Evolutionary conservation across 2,888 invertebrate species (phyloP).

Genomic region (Eristalis arbustorum): DNA sequence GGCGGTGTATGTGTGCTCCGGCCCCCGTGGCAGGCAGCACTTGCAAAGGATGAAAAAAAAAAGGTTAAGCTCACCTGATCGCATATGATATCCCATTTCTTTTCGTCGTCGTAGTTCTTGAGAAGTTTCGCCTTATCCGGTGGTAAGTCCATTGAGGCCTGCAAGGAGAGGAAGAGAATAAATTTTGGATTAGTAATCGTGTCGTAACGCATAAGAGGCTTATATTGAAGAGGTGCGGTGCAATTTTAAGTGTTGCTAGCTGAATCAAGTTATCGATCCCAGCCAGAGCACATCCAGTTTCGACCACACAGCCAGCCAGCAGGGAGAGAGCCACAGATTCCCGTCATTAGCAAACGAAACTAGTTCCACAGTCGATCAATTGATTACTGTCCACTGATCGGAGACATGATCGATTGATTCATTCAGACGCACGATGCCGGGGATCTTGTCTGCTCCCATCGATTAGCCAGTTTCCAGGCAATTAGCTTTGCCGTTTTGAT

Average conservation of each 20-base stretch:
- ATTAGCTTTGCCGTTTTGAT: background rate
- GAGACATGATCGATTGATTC: background rate
- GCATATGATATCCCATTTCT: slow-evolving; percentile 99
- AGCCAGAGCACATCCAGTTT: background rate
- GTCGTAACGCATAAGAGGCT: background rate
- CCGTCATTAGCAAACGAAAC: background rate
- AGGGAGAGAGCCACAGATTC: too few species aligned
- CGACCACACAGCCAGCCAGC: background rate
- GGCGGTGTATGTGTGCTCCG: background rate
- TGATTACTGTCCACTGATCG: background rate
- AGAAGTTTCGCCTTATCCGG: slow-evolving; percentile 98
- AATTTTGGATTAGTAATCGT: background rate
- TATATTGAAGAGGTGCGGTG: background rate
- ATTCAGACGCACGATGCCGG: background rate
- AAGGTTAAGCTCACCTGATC: slow-evolving; percentile 89
- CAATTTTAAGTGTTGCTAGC: too few species aligned
- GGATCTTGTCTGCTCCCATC: background rate
- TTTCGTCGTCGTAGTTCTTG: slow-evolving; percentile 97
- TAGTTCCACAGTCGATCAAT: background rate
- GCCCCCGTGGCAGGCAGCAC: background rate
- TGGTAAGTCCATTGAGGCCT: slow-evolving; percentile 99
- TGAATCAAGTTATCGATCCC: background rate
- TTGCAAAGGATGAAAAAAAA: slow-evolving; percentile 31
- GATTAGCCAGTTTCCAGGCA: background rate
- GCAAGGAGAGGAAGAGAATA: slow-evolving; percentile 79